Evolutionary conservation across 1,140 invertebrate species (phyloP).

Genomic region (Drosophila willistoni): DNA sequence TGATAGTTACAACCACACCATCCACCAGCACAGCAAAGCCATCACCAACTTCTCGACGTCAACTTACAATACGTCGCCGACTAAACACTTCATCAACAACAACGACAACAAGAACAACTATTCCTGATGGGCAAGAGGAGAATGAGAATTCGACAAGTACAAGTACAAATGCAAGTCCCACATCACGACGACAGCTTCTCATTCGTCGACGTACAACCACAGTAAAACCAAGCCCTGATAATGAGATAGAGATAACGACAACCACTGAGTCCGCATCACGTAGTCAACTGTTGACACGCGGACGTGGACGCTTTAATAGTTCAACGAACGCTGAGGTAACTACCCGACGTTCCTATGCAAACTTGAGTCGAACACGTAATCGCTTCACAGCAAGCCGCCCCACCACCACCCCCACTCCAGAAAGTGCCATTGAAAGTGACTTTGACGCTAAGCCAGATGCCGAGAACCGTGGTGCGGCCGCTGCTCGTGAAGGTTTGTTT

Average conservation of each 20-base stretch:
- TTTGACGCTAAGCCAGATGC: slow-evolving; percentile 11
- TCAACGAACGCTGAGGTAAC: slow-evolving; percentile 33
- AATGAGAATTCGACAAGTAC: slow-evolving; percentile 1
- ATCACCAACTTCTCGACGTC: slow-evolving; percentile 23
- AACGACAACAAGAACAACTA: slow-evolving; percentile 10
- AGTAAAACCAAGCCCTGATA: slow-evolving; percentile 19
- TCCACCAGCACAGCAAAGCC: background rate
- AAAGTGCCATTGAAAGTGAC: slow-evolving; percentile 8
- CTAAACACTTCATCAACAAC: slow-evolving; percentile 33
- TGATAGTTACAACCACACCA: background rate
- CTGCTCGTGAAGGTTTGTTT: slow-evolving; percentile 45
- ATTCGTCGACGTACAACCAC: slow-evolving; percentile 41
- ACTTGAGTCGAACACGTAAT: slow-evolving; percentile 54
- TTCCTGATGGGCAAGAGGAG: slow-evolving; percentile 13
- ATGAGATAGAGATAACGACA: background rate
- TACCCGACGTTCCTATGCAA: slow-evolving; percentile 57
- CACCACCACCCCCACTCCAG: slow-evolving; percentile 13
- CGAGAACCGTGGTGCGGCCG: background rate
- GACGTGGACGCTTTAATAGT: slow-evolving; percentile 22
- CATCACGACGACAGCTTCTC: slow-evolving; percentile 33
- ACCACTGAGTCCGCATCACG: slow-evolving; percentile 26
- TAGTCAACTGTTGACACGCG: slow-evolving; percentile 29
- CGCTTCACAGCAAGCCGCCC: slow-evolving; percentile 40
- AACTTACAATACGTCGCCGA: slow-evolving; percentile 37
- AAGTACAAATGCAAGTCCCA: slow-evolving; percentile 5